Evolutionary conservation across 2,888 invertebrate species (phyloP).

Genomic region (Notodromas monacha): DNA sequence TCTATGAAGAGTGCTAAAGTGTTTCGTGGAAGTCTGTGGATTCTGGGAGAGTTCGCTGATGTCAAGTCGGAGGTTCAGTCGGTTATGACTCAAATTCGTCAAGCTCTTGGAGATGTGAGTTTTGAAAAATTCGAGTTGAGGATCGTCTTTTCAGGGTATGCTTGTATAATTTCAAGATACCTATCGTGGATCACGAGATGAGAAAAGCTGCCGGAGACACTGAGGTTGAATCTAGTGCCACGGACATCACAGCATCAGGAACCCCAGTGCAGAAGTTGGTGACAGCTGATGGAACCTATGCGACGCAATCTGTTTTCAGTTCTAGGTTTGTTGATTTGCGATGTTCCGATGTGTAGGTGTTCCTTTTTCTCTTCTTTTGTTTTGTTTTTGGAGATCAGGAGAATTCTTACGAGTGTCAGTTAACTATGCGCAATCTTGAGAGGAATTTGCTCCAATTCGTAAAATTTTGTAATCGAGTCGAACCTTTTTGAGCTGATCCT

Average conservation of each 20-base stretch:
- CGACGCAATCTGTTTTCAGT: constrained; percentile 86
- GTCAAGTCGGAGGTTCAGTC: constrained; percentile 37
- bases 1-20: constrained; percentile 65
- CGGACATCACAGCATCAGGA: constrained; percentile 14
- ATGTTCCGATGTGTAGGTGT: too few species aligned
- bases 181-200: constrained; percentile 26
- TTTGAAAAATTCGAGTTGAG: too few species aligned
- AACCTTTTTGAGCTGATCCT: too few species aligned
- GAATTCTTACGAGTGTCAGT: too few species aligned
- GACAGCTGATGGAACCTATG: constrained; percentile 96
- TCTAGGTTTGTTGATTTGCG: too few species aligned
- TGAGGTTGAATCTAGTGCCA: constrained; percentile 23
- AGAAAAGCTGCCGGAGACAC: constrained; percentile 36
- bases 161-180: constrained; percentile 16
- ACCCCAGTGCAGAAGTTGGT: constrained; percentile 30
- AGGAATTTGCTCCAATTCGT: too few species aligned
- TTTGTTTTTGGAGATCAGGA: too few species aligned
- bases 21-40: constrained; percentile 79
- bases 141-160: neutral
- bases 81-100: constrained; percentile 39
- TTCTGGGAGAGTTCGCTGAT: constrained; percentile 77
- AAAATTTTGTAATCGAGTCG: too few species aligned
- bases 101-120: constrained; percentile 31
- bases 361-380: too few species aligned
- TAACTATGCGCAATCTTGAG: too few species aligned